Percentiles rank a stretch among this genome's conserved stretches.
phyloP scores from a whole-genome alignment of 2,113 vertebrate genomes.

The Orthonyx spaldingii region DNA sequence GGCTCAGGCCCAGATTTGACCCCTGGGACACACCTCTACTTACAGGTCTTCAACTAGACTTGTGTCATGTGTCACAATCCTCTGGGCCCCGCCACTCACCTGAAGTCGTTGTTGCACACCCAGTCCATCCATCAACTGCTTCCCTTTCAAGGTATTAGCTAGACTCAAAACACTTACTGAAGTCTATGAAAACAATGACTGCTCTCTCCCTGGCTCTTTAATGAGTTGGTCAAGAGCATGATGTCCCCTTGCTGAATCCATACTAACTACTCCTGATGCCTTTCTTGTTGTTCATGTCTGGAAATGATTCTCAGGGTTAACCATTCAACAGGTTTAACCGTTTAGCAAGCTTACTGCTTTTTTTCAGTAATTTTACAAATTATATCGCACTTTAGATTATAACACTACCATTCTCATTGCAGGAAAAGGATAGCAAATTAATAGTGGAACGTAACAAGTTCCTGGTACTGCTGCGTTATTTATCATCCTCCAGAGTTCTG shows the following conservation, averaged over 20 bases:
- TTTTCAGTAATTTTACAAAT: not conserved
- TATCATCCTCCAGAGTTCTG: not conserved
- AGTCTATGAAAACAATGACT: not conserved
- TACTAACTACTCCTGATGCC: not conserved
- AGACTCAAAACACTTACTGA: not conserved
- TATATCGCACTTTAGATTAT: no score
- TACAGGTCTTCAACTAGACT: not conserved
- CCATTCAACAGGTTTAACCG: not conserved
- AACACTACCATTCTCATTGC: not conserved
- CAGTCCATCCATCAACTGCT: not conserved
- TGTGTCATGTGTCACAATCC: not conserved
- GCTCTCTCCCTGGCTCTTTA: not conserved
- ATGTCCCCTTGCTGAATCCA: not conserved
- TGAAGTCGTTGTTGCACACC: not conserved
- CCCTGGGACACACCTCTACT: not conserved
- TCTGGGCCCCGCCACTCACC: not conserved
- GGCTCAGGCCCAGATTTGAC: not conserved
- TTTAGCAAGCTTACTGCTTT: not conserved
- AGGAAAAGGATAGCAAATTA: not conserved
- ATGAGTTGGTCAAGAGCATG: not conserved
- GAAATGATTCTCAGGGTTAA: not conserved
- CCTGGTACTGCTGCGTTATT: not conserved
- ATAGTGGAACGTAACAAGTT: not conserved
- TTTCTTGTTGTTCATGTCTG: not conserved
- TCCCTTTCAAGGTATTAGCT: not conserved